Evolutionary conservation across 2,888 invertebrate genomes (phyloP), one percentile per base, ranked within the genome.

Genomic region (Bursaphelenchus okinawaensis): DNA sequence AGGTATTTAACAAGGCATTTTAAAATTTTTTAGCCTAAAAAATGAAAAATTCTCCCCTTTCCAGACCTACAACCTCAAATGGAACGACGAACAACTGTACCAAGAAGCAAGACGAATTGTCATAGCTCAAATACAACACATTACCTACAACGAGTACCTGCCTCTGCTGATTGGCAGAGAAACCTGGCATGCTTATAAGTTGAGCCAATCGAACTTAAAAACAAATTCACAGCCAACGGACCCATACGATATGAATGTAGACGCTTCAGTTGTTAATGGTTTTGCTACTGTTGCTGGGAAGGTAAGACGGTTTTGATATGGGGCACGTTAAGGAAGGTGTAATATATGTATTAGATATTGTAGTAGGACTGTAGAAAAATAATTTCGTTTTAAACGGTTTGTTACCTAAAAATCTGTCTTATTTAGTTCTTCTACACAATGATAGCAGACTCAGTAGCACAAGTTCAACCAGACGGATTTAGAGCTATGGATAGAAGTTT

Each of bases 251-350:
- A 84, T 87, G 72, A 68, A 83, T 0, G 85, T 90, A 4, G 88
- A 93, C 82, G 88, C 91, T 0, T 87, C 88, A 9, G 87, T 91
- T 61, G 89, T 90, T 19, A 93, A 93, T 84, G 77, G 76, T 54
- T 80, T 78, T 56, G 74, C 80, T 3, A 69, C 74, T 8, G 69
- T 73, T 19, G 67, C 77, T 55, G 73, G 76, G 20, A 68, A 71
- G 60, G 73, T 74, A 52, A 24, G 23, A 40, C 16, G 8, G 23
- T 1, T 6, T 63, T 12, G 20, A 0, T n/a, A 9, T 26, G 19
- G n/a, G 16, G 22, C 66, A n/a, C n/a, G n/a, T n/a, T n/a, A n/a
- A n/a, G n/a, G n/a, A n/a, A n/a, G n/a, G n/a, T n/a, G n/a, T n/a
- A n/a, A n/a, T n/a, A n/a, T n/a, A n/a, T n/a, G n/a, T n/a, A n/a